These are phyloP conservation scores for Lerista edwardsae DNA, from an alignment of 2,797 vertebrate species.

Conservation along the genomic window DNA sequence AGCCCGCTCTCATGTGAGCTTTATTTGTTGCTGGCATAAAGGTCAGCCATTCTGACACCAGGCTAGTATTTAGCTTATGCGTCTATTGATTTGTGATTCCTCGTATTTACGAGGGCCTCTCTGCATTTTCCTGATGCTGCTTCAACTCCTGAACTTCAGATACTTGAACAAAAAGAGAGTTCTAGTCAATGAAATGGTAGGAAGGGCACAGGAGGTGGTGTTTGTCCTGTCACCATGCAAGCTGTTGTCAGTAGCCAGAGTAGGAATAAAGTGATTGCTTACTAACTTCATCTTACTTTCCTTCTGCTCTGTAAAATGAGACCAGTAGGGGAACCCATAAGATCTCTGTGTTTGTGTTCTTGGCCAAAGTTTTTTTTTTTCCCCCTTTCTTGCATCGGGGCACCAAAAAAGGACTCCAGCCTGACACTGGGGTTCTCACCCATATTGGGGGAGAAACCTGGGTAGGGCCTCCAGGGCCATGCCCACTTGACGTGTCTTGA, in stretches of 20 bases:
- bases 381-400: too few relatives aligned
- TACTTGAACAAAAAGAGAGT: not conserved
- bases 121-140: slow-evolving; percentile 6
- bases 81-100: not conserved
- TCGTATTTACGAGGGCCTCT: slow-evolving; percentile 2
- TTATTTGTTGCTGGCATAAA: not conserved
- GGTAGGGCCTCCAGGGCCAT: too few relatives aligned
- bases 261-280: not conserved
- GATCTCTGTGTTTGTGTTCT: too few relatives aligned
- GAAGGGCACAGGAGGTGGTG: not conserved
- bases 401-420: too few relatives aligned
- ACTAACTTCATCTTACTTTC: not conserved
- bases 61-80: not conserved
- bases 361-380: too few relatives aligned
- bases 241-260: not conserved
- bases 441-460: too few relatives aligned
- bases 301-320: too few relatives aligned
- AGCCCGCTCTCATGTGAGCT: not conserved
- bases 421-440: too few relatives aligned
- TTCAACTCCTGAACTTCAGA: not conserved
- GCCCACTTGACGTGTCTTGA: too few relatives aligned
- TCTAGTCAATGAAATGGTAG: not conserved
- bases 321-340: too few relatives aligned
- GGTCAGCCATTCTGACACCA: not conserved
- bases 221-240: not conserved